These are phyloP conservation scores for Catharus fuscescens DNA, from an alignment of 2,113 vertebrate species.

Conservation along the genomic window DNA sequence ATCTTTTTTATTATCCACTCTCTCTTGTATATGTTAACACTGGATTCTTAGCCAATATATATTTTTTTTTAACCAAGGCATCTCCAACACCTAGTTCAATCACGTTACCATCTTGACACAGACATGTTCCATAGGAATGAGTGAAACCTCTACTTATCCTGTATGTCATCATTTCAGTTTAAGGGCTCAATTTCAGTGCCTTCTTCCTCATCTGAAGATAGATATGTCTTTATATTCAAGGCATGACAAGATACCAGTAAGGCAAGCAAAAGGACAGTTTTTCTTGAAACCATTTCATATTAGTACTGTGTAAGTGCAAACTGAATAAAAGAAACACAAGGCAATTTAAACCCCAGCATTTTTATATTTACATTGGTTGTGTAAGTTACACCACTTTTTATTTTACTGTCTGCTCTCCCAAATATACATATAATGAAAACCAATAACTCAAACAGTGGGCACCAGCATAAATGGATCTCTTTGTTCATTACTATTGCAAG, in stretches of 20 bases:
- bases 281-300: background rate
- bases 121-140: background rate
- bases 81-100: background rate
- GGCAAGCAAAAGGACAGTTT: background rate
- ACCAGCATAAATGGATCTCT: background rate
- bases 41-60: background rate
- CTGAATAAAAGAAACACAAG: background rate
- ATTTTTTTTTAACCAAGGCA: background rate
- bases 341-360: background rate
- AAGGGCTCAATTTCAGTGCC: background rate
- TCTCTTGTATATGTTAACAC: background rate
- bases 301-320: background rate
- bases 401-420: background rate
- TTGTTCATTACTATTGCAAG: background rate
- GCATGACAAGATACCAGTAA: background rate
- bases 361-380: background rate
- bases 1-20: background rate
- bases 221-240: background rate
- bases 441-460: background rate
- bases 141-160: background rate
- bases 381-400: background rate
- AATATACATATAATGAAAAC: background rate
- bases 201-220: background rate
- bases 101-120: background rate
- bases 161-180: background rate